These are phyloP conservation scores for Drosophila nigricruria DNA, from an alignment of 2,888 invertebrate genomes.

Conservation along the genomic window DNA sequence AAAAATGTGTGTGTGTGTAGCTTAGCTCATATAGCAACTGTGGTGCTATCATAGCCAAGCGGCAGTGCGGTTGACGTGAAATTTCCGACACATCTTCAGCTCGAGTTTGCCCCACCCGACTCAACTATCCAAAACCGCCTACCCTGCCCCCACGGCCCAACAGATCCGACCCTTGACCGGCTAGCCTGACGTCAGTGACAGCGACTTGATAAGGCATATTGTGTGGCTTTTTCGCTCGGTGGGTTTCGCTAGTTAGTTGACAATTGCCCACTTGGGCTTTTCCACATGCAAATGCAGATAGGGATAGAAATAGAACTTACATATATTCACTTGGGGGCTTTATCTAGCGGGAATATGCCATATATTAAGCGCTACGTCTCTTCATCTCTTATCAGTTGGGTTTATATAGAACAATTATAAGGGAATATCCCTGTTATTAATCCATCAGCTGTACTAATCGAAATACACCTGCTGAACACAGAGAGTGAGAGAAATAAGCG, in stretches of 20 bases:
- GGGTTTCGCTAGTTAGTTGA: conserved; percentile 3
- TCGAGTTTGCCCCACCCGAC: conserved; percentile 46
- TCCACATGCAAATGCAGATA: conserved; percentile 20
- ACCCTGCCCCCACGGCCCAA: background rate
- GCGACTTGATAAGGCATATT: conserved; percentile 27
- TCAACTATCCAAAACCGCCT: background rate
- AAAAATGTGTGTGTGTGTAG: conserved; percentile 17
- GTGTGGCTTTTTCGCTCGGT: conserved; percentile 3
- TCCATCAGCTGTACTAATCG: background rate
- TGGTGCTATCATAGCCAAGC: conserved; percentile 19
- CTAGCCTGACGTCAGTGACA: conserved; percentile 49
- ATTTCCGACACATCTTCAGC: conserved; percentile 69
- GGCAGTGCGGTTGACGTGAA: conserved; percentile 50
- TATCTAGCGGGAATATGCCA: conserved; percentile 6
- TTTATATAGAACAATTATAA: background rate
- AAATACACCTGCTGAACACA: background rate
- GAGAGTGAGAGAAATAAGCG: background rate
- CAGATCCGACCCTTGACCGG: background rate
- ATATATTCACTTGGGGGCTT: conserved; percentile 3
- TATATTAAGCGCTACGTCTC: background rate
- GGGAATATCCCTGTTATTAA: conserved; percentile 2
- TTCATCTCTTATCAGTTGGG: background rate
- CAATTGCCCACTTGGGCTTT: conserved; percentile 22
- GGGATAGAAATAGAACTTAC: background rate
- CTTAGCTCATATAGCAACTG: background rate